Percentiles rank a stretch among this genome's conserved stretches.
These are phyloP conservation scores for Autographa pulchrina DNA, from an alignment of 2,888 invertebrate genomes.

Conservation along the genomic window DNA sequence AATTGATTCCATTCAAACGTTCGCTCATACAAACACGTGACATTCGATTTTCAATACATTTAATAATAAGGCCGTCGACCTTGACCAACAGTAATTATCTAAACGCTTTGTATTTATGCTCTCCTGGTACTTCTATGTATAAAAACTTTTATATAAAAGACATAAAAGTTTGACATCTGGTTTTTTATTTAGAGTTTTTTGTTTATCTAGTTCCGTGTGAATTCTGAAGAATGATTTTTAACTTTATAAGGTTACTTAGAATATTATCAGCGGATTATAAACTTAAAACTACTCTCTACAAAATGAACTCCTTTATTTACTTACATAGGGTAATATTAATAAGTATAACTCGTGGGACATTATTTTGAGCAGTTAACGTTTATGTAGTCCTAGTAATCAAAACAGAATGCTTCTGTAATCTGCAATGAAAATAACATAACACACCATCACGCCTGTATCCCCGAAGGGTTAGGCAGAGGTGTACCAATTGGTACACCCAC, in stretches of 20 bases:
- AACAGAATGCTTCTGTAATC: too few relatives aligned
- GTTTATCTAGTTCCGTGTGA: neutral
- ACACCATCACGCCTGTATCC: too few relatives aligned
- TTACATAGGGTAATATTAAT: too few relatives aligned
- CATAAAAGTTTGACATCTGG: neutral
- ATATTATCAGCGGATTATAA: too few relatives aligned
- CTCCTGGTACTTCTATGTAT: slow-evolving; percentile 41
- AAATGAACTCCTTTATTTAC: too few relatives aligned
- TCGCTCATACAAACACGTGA: slow-evolving; percentile 50
- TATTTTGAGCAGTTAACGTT: too few relatives aligned
- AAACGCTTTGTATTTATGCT: slow-evolving; percentile 35
- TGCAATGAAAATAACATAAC: too few relatives aligned
- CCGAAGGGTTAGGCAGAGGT: too few relatives aligned
- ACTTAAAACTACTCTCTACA: too few relatives aligned
- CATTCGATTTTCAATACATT: slow-evolving; percentile 53
- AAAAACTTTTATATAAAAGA: slow-evolving; percentile 9
- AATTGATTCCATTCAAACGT: slow-evolving; percentile 48
- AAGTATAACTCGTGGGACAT: too few relatives aligned
- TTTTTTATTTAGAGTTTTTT: neutral
- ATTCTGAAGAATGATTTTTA: neutral
- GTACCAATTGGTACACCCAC: too few relatives aligned
- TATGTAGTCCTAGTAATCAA: too few relatives aligned
- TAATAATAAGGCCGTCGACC: slow-evolving; percentile 49
- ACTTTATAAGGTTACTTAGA: neutral
- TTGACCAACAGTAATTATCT: slow-evolving; percentile 51